A percentile compares a stretch with the other conserved stretches of the same genome.
phyloP scores from a whole-genome alignment of 2,113 vertebrate species.

The Dendrocopos noguchii region DNA sequence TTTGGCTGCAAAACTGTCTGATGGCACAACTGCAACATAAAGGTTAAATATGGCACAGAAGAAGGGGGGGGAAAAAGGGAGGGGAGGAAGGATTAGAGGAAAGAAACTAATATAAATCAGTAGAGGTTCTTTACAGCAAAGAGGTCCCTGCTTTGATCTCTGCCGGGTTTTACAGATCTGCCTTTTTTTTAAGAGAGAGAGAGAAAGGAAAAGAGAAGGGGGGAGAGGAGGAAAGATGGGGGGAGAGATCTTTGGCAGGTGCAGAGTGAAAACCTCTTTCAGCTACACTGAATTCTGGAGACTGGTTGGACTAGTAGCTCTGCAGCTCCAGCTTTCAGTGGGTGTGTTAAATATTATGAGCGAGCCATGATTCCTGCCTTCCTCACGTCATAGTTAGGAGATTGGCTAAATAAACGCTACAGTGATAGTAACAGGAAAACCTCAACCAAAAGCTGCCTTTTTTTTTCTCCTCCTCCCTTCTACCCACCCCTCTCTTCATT shows the following conservation, averaged over 20 bases:
- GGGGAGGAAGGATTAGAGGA: background rate
- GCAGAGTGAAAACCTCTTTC: constrained; percentile 71
- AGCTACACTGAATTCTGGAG: constrained; percentile 65
- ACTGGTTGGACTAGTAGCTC: constrained; percentile 71
- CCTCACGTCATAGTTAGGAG: constrained; percentile 89
- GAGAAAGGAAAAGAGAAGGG: background rate
- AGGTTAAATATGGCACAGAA: constrained; percentile 67
- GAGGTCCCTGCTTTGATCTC: constrained; percentile 55
- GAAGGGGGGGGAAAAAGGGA: background rate
- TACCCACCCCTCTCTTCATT: constrained; percentile 58
- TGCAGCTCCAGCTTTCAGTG: constrained; percentile 74
- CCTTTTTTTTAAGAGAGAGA: background rate
- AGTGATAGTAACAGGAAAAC: constrained; percentile 82
- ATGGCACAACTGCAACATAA: constrained; percentile 68
- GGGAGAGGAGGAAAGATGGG: background rate
- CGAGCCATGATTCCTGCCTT: constrained; percentile 87
- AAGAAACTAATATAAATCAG: constrained; percentile 57
- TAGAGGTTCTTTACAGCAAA: constrained; percentile 52
- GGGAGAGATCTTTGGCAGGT: constrained; percentile 76
- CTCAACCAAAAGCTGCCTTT: constrained; percentile 58
- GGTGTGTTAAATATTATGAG: constrained; percentile 92
- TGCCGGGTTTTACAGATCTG: constrained; percentile 53
- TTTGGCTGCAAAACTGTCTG: constrained; percentile 67
- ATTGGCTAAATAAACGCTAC: constrained; percentile 88
- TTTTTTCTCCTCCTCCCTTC: constrained; percentile 41